These are phyloP conservation scores for Montipora sp. DNA, from an alignment of 64 coral and sea anemone genomes.

Conservation along the genomic window DNA sequence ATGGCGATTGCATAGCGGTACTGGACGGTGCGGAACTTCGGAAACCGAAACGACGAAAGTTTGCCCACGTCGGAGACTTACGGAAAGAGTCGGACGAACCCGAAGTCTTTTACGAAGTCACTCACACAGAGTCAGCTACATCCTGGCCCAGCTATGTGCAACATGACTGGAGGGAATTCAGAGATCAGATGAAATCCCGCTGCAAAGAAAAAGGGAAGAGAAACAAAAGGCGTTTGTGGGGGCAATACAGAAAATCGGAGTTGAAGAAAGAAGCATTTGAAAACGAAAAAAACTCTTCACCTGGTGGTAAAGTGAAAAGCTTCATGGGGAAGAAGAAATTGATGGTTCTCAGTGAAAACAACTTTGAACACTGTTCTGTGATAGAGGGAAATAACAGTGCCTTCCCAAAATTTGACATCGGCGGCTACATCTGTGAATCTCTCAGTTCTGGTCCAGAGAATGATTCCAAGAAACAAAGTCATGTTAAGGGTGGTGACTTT, in stretches of 20 bases:
- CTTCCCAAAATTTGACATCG: conserved; percentile 9
- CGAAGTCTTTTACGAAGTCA: conserved; percentile 67
- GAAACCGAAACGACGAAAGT: conserved; percentile 57
- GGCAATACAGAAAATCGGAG: conserved; percentile 8
- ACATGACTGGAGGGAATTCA: conserved; percentile 14
- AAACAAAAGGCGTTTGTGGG: conserved; percentile 51
- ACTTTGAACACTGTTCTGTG: background rate
- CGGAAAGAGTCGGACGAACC: background rate
- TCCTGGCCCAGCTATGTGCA: conserved; percentile 52
- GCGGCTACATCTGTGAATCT: conserved; percentile 1
- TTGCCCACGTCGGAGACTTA: conserved; percentile 63
- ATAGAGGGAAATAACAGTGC: background rate
- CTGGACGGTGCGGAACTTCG: conserved; percentile 14
- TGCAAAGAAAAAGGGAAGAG: conserved; percentile 44
- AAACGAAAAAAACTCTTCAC: background rate
- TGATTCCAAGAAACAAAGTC: background rate
- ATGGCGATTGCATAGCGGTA: conserved; percentile 47
- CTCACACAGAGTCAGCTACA: background rate
- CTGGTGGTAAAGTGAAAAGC: background rate
- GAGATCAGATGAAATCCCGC: background rate
- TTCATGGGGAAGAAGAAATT: background rate
- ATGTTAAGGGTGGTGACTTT: background rate
- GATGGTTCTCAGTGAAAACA: background rate
- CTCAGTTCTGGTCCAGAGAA: background rate
- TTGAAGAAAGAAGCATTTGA: background rate